phyloP scores from a whole-genome alignment of 2,113 vertebrate genomes.

The Calidris pygmaea region DNA sequence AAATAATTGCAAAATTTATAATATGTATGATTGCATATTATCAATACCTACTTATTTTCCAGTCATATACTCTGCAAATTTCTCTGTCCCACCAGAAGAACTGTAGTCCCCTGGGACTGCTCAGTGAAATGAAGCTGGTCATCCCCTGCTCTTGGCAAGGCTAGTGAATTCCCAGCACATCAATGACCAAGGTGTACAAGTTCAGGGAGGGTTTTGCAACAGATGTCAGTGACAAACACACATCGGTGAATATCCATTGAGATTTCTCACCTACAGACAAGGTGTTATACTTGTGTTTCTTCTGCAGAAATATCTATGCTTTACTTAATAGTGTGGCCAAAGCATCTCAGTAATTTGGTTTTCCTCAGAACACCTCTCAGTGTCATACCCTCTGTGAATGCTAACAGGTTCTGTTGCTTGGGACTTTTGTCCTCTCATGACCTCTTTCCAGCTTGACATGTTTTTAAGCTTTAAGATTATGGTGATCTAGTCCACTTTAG shows the following conservation, averaged over 20 bases:
- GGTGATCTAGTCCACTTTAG: not conserved
- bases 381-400: not conserved
- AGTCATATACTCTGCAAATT: not conserved
- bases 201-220: not conserved
- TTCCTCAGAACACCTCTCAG: not conserved
- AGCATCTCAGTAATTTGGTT: not conserved
- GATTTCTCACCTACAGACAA: not conserved
- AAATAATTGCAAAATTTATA: not conserved
- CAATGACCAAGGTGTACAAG: not conserved
- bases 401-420: not conserved
- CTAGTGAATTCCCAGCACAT: not conserved
- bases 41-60: not conserved
- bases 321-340: not conserved
- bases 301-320: not conserved
- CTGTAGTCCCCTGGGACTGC: not conserved
- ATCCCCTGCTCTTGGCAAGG: fast-evolving
- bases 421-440: not conserved
- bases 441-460: not conserved
- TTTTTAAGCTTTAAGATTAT: not conserved
- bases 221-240: not conserved
- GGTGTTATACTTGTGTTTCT: not conserved
- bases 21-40: not conserved
- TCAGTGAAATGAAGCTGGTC: not conserved
- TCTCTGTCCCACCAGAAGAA: fast-evolving
- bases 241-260: not conserved